These are phyloP conservation scores for Bellardia bayeri DNA, from an alignment of 2,888 invertebrate species.

Conservation along the genomic window DNA sequence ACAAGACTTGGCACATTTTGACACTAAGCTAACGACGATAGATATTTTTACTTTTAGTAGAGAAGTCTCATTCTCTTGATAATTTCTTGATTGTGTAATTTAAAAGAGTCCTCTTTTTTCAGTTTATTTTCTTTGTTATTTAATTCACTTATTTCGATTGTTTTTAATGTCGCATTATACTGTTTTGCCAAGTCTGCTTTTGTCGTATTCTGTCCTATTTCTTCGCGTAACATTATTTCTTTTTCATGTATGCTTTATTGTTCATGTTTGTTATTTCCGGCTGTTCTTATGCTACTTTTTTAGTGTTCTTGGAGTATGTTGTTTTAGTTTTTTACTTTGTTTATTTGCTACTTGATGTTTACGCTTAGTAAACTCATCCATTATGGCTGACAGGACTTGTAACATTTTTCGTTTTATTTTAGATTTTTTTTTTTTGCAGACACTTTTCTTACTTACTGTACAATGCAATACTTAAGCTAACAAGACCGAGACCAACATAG, in stretches of 20 bases:
- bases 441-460: neutral
- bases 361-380: constrained; percentile 69
- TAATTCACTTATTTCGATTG: constrained; percentile 39
- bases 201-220: constrained; percentile 4
- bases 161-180: constrained; percentile 24
- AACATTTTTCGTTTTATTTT: constrained; percentile 49
- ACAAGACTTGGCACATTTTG: too few species aligned
- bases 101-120: neutral
- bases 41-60: neutral
- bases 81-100: neutral
- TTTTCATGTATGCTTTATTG: neutral
- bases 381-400: constrained; percentile 60
- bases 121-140: constrained; percentile 20
- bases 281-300: constrained; percentile 30
- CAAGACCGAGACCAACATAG: neutral
- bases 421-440: neutral
- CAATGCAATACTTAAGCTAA: neutral
- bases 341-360: constrained; percentile 52
- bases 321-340: constrained; percentile 15
- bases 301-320: neutral
- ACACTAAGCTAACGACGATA: too few species aligned
- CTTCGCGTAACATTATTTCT: neutral
- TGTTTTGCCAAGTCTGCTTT: neutral
- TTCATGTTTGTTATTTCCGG: constrained; percentile 52
- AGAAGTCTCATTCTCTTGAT: neutral